Conservation (phyloP, 2,888 invertebrate genomes). For the Salticus scenicus region DNA sequence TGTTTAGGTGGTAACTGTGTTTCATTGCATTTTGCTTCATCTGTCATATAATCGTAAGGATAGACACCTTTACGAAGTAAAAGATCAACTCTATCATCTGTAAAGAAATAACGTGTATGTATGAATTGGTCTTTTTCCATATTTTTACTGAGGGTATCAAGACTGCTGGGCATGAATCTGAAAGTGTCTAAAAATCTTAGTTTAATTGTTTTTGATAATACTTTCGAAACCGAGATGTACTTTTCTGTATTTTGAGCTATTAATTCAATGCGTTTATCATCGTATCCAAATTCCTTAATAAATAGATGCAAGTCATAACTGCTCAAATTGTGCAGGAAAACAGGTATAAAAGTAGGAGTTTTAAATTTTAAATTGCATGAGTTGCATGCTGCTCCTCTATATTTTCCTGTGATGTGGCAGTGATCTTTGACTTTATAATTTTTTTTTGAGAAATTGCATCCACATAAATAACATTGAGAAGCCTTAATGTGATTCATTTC, state of each 20-base stretch:
- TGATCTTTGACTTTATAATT: neutral
- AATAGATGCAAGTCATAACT: slow-evolving; percentile 17
- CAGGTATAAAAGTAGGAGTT: neutral
- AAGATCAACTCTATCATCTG: neutral
- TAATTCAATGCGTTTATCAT: neutral
- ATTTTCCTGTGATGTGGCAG: neutral
- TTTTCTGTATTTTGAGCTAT: slow-evolving; percentile 14
- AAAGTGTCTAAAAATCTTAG: neutral
- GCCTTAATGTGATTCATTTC: neutral
- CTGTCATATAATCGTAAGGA: neutral
- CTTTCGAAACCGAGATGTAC: slow-evolving; percentile 18
- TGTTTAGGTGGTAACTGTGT: neutral
- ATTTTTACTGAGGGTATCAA: neutral
- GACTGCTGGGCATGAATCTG: neutral
- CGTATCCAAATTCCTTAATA: slow-evolving; percentile 1
- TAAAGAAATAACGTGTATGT: neutral
- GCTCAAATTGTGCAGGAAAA: neutral
- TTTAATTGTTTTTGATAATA: neutral
- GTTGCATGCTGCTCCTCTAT: neutral
- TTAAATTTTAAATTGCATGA: slow-evolving; percentile 13
- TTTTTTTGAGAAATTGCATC: neutral
- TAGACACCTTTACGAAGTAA: neutral
- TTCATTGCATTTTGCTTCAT: neutral
- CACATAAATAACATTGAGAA: neutral
- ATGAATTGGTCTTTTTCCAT: neutral